A percentile compares a stretch with the other conserved stretches of the same genome.
phyloP scores from a whole-genome alignment of 2,113 vertebrate species.

The Sardina pilchardus region DNA sequence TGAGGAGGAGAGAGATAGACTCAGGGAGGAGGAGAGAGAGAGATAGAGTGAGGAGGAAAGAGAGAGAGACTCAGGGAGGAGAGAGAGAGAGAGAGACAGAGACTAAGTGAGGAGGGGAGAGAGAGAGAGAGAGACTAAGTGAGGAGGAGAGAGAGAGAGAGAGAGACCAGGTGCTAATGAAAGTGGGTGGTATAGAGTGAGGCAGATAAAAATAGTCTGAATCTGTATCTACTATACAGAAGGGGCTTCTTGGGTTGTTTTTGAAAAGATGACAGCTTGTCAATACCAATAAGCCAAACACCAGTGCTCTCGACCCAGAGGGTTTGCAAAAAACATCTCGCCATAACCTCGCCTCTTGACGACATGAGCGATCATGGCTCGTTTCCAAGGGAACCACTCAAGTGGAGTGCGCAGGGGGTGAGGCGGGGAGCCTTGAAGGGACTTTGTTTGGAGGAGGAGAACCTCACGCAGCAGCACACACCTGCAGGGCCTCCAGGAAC shows the following conservation, averaged over 20 bases:
- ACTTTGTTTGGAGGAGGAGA: slow-evolving; percentile 23
- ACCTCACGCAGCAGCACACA: slow-evolving; percentile 52
- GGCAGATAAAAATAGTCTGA: slow-evolving; percentile 34
- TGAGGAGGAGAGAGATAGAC: not conserved
- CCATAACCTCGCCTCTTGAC: slow-evolving; percentile 10
- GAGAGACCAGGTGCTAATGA: slow-evolving; percentile 32
- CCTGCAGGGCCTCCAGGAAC: slow-evolving; percentile 91
- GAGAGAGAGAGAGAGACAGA: not conserved
- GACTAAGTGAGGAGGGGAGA: not conserved
- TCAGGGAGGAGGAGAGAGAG: not conserved
- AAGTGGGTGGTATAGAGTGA: slow-evolving; percentile 35
- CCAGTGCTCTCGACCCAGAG: slow-evolving; percentile 43
- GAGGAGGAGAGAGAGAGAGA: not conserved
- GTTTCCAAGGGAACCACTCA: slow-evolving; percentile 51
- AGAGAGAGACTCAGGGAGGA: not conserved
- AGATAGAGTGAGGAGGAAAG: not conserved
- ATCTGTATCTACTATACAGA: slow-evolving; percentile 43
- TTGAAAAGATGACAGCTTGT: slow-evolving; percentile 65
- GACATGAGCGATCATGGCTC: slow-evolving; percentile 7
- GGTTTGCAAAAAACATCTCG: slow-evolving; percentile 23
- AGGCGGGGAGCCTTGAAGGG: slow-evolving; percentile 9
- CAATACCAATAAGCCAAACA: slow-evolving; percentile 66
- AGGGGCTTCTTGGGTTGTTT: slow-evolving; percentile 39
- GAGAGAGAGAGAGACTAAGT: not conserved
- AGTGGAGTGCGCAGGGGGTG: not conserved